Evolutionary conservation across 2,797 vertebrate species (phyloP).

Genomic region (Clarias platycephalus): DNA sequence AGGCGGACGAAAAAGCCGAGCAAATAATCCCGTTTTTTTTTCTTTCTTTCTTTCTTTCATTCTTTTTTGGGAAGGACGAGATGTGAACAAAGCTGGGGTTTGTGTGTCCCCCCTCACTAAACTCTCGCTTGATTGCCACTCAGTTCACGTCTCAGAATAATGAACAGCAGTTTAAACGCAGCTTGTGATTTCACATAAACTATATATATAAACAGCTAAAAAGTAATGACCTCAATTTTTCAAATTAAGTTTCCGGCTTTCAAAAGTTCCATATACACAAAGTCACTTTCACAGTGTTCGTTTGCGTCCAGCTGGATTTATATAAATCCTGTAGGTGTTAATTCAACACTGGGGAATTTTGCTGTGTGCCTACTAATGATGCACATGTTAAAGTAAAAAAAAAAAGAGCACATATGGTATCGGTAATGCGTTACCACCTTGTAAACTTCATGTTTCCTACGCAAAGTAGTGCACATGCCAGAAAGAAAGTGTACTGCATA

Average conservation of each 20-base stretch:
- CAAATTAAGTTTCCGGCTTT: background rate
- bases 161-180: conserved; percentile 57
- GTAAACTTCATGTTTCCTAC: conserved; percentile 24
- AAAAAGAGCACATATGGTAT: conserved; percentile 19
- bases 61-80: conserved; percentile 55
- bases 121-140: conserved; percentile 59
- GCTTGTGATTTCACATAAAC: conserved; percentile 53
- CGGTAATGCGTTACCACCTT: conserved; percentile 29
- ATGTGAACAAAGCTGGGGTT: conserved; percentile 69
- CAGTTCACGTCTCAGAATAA: conserved; percentile 62
- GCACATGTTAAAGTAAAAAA: conserved; percentile 31
- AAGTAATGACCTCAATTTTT: conserved; percentile 24
- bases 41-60: conserved; percentile 41
- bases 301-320: conserved; percentile 35
- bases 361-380: conserved; percentile 35
- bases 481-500: background rate
- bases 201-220: conserved; percentile 37
- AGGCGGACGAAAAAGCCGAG: conserved; percentile 73
- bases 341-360: conserved; percentile 28
- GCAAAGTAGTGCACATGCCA: conserved; percentile 15
- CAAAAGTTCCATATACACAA: conserved; percentile 19
- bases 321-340: conserved; percentile 31
- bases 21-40: conserved; percentile 70
- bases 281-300: conserved; percentile 17
- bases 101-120: conserved; percentile 60